A percentile compares a stretch with the other conserved stretches of the same genome.
These are phyloP conservation scores for Melanotus villosus DNA, from an alignment of 2,888 invertebrate genomes.

Conservation along the genomic window DNA sequence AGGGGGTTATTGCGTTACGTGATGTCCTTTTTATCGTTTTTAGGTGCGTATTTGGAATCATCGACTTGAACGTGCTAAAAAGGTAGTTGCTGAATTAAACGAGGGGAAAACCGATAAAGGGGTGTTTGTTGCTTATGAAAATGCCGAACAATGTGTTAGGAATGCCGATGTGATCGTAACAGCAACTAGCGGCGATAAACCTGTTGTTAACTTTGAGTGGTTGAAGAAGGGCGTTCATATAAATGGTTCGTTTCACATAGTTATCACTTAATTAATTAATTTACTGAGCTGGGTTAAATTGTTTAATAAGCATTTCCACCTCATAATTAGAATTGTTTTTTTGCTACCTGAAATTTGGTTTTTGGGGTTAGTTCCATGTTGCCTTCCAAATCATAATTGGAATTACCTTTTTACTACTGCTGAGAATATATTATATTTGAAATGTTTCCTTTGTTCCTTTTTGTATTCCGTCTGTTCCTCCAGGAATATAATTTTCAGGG, in stretches of 20 bases:
- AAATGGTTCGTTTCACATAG: slow-evolving; percentile 69
- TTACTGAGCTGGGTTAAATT: too few species aligned
- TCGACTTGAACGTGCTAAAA: slow-evolving; percentile 61
- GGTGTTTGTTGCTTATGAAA: slow-evolving; percentile 54
- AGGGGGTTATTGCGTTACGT: not conserved
- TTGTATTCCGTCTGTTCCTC: too few species aligned
- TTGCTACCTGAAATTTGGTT: too few species aligned
- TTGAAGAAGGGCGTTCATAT: slow-evolving; percentile 73
- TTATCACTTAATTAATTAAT: too few species aligned
- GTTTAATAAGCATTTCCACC: too few species aligned
- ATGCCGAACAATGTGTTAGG: slow-evolving; percentile 69
- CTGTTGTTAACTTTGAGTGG: slow-evolving; percentile 71
- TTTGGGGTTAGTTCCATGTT: too few species aligned
- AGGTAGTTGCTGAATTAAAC: slow-evolving; percentile 63
- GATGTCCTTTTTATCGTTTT: slow-evolving; percentile 26
- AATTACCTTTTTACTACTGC: too few species aligned
- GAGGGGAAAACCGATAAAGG: slow-evolving; percentile 35
- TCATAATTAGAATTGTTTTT: too few species aligned
- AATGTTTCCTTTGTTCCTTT: too few species aligned
- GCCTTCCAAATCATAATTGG: too few species aligned
- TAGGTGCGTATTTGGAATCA: slow-evolving; percentile 74
- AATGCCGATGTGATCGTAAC: slow-evolving; percentile 76
- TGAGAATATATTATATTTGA: too few species aligned
- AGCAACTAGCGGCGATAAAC: slow-evolving; percentile 70
- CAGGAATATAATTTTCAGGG: too few species aligned